Evolutionary conservation across 2,113 vertebrate genomes (phyloP).

Genomic region (Zingel zingel): DNA sequence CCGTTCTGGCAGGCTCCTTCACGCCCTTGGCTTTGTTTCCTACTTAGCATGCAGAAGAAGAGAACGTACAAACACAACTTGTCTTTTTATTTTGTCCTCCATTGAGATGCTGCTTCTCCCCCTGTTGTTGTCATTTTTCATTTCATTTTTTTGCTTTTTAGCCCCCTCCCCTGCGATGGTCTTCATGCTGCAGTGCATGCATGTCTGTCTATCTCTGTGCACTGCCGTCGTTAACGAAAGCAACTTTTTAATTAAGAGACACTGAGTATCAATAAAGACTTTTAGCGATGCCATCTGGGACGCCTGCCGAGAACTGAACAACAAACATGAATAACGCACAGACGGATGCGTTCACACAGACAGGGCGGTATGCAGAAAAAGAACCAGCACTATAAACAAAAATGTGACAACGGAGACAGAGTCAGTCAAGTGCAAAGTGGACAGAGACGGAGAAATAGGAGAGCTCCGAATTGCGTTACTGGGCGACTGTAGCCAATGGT

Average conservation of each 20-base stretch:
- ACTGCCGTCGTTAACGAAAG: slow-evolving; percentile 69
- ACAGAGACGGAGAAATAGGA: neutral
- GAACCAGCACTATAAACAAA: slow-evolving; percentile 13
- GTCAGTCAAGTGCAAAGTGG: slow-evolving; percentile 54
- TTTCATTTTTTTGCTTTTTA: slow-evolving; percentile 50
- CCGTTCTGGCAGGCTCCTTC: slow-evolving; percentile 60
- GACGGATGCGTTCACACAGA: slow-evolving; percentile 45
- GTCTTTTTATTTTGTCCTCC: slow-evolving; percentile 75
- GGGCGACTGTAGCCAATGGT: slow-evolving; percentile 15
- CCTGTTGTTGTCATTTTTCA: slow-evolving; percentile 50
- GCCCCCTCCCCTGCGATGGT: slow-evolving; percentile 52
- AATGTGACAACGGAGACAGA: slow-evolving; percentile 49
- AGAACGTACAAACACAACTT: slow-evolving; percentile 61
- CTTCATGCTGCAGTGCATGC: slow-evolving; percentile 27
- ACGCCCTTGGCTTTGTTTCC: slow-evolving; percentile 76
- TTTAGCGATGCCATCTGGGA: slow-evolving; percentile 83
- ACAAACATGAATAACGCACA: slow-evolving; percentile 78
- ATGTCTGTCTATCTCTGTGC: slow-evolving; percentile 34
- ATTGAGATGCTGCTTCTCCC: slow-evolving; percentile 58
- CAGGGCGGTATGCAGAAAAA: slow-evolving; percentile 32
- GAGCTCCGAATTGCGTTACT: slow-evolving; percentile 16
- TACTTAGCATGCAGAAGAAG: slow-evolving; percentile 73
- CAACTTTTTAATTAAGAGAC: slow-evolving; percentile 86
- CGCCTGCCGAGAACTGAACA: slow-evolving; percentile 74
- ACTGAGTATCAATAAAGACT: slow-evolving; percentile 84